Conservation (phyloP, 2,113 vertebrate species). For the Xiphias gladius region DNA sequence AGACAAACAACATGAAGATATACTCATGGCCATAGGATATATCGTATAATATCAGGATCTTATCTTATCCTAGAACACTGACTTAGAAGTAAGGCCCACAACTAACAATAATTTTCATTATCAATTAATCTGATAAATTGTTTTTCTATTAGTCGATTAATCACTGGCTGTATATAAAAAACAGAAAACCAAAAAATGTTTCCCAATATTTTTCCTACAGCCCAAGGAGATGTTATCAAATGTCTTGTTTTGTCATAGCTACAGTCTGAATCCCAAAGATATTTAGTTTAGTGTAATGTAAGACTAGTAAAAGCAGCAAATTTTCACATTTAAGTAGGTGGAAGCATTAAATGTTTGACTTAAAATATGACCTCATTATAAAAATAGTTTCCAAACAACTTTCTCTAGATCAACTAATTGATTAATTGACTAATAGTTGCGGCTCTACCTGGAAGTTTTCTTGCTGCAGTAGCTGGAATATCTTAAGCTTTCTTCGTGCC, state of each 20-base stretch:
- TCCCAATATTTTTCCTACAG: too few relatives aligned
- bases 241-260: background rate
- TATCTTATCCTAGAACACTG: too few relatives aligned
- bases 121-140: too few relatives aligned
- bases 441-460: background rate
- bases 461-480: background rate
- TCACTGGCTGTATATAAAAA: too few relatives aligned
- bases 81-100: too few relatives aligned
- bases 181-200: too few relatives aligned
- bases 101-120: too few relatives aligned
- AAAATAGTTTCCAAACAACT: background rate
- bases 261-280: background rate
- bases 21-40: too few relatives aligned
- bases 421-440: background rate
- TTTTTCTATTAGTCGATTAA: too few relatives aligned
- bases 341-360: background rate
- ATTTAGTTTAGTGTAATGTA: background rate
- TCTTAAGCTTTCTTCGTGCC: background rate
- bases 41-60: too few relatives aligned
- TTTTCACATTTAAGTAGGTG: background rate
- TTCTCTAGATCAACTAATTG: background rate
- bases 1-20: background rate
- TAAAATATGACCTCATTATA: background rate
- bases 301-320: background rate
- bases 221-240: background rate